Percentiles rank a stretch among this genome's conserved stretches.
These are phyloP conservation scores for Antigone vipio DNA, from an alignment of 2,113 vertebrate genomes.

Conservation along the genomic window DNA sequence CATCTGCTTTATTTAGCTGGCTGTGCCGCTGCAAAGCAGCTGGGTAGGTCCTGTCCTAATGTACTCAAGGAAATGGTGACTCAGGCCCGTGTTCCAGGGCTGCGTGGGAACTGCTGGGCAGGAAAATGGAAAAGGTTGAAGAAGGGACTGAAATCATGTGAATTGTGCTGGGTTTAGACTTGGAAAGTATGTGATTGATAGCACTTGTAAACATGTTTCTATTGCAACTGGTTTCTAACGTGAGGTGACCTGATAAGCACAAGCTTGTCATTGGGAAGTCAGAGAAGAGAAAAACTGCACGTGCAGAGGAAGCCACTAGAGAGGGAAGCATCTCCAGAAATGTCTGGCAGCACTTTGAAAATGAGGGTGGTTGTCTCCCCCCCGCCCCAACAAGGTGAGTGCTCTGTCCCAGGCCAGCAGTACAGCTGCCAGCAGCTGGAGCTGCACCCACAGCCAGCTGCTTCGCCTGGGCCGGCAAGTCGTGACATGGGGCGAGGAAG, in stretches of 20 bases:
- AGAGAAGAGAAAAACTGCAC: background rate
- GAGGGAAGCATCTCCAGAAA: background rate
- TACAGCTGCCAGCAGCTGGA: background rate
- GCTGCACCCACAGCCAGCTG: background rate
- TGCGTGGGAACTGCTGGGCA: background rate
- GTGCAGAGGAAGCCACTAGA: background rate
- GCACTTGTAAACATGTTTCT: background rate
- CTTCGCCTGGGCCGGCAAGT: background rate
- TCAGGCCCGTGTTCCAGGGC: background rate
- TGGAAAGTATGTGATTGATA: background rate
- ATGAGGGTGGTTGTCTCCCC: background rate
- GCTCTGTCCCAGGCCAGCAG: background rate
- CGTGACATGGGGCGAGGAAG: background rate
- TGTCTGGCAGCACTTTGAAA: background rate
- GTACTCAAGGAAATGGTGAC: background rate
- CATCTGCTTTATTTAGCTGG: background rate
- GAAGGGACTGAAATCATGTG: background rate
- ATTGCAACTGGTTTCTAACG: accelerated
- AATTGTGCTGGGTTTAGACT: background rate
- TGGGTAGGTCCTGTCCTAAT: background rate
- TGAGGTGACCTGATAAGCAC: background rate
- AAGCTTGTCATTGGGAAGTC: background rate
- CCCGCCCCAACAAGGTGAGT: no score
- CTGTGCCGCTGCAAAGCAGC: background rate
- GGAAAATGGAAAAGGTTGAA: background rate